Base-by-base conservation (phyloP, 2,888 invertebrate genomes). In the Netelia virgata region DNA sequence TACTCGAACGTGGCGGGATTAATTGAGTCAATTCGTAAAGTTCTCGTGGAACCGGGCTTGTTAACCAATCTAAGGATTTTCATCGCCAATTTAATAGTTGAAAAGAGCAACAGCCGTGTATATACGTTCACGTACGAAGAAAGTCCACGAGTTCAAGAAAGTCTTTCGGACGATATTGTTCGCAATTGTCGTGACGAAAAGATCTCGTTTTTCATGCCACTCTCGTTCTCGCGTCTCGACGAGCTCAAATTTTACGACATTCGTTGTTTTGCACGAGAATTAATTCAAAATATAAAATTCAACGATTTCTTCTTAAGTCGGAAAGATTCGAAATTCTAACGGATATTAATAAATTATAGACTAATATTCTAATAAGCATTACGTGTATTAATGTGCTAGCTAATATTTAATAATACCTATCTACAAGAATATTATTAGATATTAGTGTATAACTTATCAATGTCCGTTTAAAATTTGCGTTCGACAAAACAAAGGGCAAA, bases 21-120 rank as follows among this genome's bases (percentile, higher is more conserved):
- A 91, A 91, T 91, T 91, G 90, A 91, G 87, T 88, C 90, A 91
- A 92, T 91, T 92, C 87, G 87, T 85, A 88, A 87, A 87, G 87
- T 89, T 88, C 86, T 43, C 78, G 73, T 68, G 70, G 70, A 69
- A 82, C 87, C 86, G 82, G 87, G 85, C 90, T 91, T 87, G 90
- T 90, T 92, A 92, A 91, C 89, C 88, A 90, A 91, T 92, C 88
- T 89, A 89, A 79, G 87, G 86, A 92, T 92, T 92, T 91, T 92
- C 91, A 87, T 91, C 91, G 92, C 88, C 87, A 91, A 91, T 91
- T 87, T 89, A 87, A 87, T 83, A 83, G 61, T 66, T 64, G 43
- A 63, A 73, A 57, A 72, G 14, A 43, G 10, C 11, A 36, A 14
- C 18, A 23, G 10, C 20, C 36, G 36, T 6, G 6, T 6, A 36